phyloP scores from a whole-genome alignment of 1,140 invertebrate genomes.

The Tetranychus urticae region DNA sequence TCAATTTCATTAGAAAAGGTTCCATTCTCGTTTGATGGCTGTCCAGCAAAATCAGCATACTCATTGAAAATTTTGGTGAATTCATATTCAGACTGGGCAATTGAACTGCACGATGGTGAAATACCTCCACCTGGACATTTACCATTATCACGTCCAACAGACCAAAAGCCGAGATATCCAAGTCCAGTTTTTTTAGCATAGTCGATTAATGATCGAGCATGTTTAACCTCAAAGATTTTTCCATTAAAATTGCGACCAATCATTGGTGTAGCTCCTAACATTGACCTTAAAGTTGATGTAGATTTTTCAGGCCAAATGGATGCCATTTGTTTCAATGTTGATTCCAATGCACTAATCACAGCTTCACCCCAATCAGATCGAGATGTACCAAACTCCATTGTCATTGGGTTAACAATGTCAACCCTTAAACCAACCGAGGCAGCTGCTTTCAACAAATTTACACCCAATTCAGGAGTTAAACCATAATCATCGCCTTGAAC shows the following conservation, averaged over 20 bases:
- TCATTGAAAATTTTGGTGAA: constrained; percentile 5
- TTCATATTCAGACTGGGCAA: constrained; percentile 2
- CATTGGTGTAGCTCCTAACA: constrained; percentile 16
- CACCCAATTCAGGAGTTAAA: constrained; percentile 13
- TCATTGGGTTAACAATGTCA: constrained; percentile 16
- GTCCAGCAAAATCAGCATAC: background rate
- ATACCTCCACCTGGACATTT: constrained; percentile 3
- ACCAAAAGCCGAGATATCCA: constrained; percentile 15
- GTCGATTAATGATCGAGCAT: constrained; percentile 12
- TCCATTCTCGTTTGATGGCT: background rate
- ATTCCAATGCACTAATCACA: constrained; percentile 11
- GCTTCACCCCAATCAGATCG: constrained; percentile 12
- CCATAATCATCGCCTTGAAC: constrained; percentile 16
- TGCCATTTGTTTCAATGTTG: constrained; percentile 12
- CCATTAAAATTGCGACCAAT: constrained; percentile 16
- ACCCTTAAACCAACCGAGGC: constrained; percentile 12
- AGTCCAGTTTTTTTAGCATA: constrained; percentile 14
- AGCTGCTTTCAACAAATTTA: constrained; percentile 12
- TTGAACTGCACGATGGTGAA: constrained; percentile 4
- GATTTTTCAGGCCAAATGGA: constrained; percentile 14
- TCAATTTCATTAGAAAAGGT: background rate
- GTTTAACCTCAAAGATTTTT: constrained; percentile 10
- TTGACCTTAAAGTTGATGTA: constrained; percentile 9
- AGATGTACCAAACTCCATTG: constrained; percentile 13
- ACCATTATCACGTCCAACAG: constrained; percentile 14